A percentile compares a stretch with the other conserved stretches of the same genome.
Conservation (phyloP, 2,888 invertebrate genomes). For the Agrochola circellaris region DNA sequence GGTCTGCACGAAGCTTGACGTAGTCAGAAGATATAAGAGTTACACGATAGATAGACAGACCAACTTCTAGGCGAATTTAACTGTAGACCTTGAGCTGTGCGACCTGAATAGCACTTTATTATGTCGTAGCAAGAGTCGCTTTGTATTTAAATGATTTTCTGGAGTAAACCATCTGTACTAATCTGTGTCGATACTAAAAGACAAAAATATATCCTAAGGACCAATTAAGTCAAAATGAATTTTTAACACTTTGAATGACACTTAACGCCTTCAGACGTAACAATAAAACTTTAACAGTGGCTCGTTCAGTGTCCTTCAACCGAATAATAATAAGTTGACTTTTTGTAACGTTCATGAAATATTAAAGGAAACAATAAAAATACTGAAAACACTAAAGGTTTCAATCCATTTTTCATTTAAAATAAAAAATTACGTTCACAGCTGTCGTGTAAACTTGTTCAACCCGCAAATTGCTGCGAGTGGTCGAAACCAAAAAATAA, state of each 20-base stretch:
- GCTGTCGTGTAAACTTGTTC: conserved; percentile 45
- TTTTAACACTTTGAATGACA: neutral
- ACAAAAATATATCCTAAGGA: neutral
- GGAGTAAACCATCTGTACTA: too few relatives aligned
- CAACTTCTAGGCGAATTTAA: too few relatives aligned
- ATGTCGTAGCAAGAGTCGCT: too few relatives aligned
- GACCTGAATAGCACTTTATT: too few relatives aligned
- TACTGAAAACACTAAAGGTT: conserved; percentile 10
- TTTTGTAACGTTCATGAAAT: neutral
- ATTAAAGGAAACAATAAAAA: neutral
- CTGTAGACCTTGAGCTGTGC: too few relatives aligned
- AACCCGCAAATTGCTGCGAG: conserved; percentile 39
- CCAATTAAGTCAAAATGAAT: neutral
- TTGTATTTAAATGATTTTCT: too few relatives aligned
- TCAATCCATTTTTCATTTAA: conserved; percentile 18
- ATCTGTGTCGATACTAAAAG: neutral
- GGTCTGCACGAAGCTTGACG: too few relatives aligned
- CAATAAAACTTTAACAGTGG: neutral
- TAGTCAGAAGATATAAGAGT: neutral
- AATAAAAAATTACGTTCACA: conserved; percentile 50
- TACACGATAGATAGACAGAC: too few relatives aligned
- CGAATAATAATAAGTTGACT: neutral
- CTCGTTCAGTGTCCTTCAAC: neutral
- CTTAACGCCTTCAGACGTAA: neutral
- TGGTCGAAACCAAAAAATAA: conserved; percentile 19